phyloP scores from a whole-genome alignment of 2,888 invertebrate genomes.

The Pyrrhosoma nymphula region DNA sequence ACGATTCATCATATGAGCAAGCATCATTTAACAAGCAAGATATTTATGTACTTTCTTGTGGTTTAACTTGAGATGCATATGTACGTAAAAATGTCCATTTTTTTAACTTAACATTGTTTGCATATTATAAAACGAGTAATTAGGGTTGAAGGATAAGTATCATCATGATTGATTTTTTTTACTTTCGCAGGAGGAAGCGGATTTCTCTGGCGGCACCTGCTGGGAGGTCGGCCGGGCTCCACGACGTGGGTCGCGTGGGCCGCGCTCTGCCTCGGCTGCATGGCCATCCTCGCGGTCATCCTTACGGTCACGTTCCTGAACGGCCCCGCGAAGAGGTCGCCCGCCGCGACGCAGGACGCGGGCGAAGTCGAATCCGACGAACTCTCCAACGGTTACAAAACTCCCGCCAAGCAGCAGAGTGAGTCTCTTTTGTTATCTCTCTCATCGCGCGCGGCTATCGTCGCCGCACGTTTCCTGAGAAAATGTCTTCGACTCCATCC shows the following conservation, averaged over 20 bases:
- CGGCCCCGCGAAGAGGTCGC: neutral
- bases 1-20: no score
- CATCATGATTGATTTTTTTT: no score
- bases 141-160: no score
- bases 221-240: slow-evolving; percentile 14
- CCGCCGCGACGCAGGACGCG: neutral
- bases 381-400: slow-evolving; percentile 25
- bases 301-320: slow-evolving; percentile 10
- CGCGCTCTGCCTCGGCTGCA: slow-evolving; percentile 37
- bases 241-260: slow-evolving; percentile 30
- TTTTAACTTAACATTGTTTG: no score
- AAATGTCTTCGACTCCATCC: neutral
- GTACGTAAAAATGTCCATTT: no score
- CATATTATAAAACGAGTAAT: no score
- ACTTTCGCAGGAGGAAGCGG: neutral
- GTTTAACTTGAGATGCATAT: no score
- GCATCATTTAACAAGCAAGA: no score
- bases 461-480: neutral
- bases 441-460: no score
- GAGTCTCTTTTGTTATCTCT: neutral
- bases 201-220: slow-evolving; percentile 38
- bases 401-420: slow-evolving; percentile 54
- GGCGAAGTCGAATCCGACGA: slow-evolving; percentile 6
- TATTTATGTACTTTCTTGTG: no score
- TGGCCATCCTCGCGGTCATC: slow-evolving; percentile 32